Evolutionary conservation across 92 coral and sea anemone species (phyloP), one percentile per base, ranked within the genome.

Genomic region (Isaurus tuberculatus): DNA sequence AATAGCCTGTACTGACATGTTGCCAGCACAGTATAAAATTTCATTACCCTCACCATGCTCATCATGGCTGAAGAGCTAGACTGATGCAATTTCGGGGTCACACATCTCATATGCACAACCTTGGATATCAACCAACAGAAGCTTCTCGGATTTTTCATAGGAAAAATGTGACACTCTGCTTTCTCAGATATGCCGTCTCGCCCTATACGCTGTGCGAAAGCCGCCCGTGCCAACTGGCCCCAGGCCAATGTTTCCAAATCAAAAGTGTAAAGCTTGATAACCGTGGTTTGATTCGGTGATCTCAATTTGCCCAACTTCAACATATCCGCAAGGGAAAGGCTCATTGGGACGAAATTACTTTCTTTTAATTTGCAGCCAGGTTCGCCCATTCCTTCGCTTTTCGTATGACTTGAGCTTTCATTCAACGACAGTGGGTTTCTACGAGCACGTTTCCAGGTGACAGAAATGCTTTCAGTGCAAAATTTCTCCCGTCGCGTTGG

Each of bases 21-120:
- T 86, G 11, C 83, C 86, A 51, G 86, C 57, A 72, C 86, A 86
- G 61, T 86, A 81, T 44, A 88, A 72, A 4, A 88, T 63, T 49
- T 86, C 92, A 34, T 42, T 8, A 40, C 53, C 71, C 43, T 30
- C 43, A 15, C 33, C 49, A 66, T 66, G 71, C 43, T 42, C 55
- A 42, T 71, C 77, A 25, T 16, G 17, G 17, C 77, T 71, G 32
- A 34, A 74, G 15, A 73, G 72, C 42, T 89, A 88, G 9, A 40
- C 51, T 20, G 92, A 86, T 61, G 89, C 89, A 40, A 92, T 89
- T 82, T 92, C 85, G 4, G 92, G 88, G 79, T 92, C 95, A 66
- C 71, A 92, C 40, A 90, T 84, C 19, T 58, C 79, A 33, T 79
- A 68, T 20, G 89, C 88, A 71, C 82, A 86, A 15, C 95, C 92